Evolutionary conservation across 2,113 vertebrate genomes (phyloP), one percentile per base, ranked within the genome.

Genomic region (Rattus rattus): DNA sequence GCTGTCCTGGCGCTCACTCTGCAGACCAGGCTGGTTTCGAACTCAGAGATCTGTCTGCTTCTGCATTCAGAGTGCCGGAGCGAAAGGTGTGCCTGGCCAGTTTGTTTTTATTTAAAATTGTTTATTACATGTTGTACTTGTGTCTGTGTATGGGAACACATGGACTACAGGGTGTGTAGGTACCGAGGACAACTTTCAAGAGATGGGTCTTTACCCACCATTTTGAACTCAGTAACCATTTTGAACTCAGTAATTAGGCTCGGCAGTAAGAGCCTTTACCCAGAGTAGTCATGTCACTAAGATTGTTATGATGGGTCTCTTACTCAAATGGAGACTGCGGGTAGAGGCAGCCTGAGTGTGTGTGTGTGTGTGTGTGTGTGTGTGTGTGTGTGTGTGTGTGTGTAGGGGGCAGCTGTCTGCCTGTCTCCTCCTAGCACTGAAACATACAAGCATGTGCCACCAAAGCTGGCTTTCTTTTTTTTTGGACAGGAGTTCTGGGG

Each of bases 121-220:
- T 79, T 3, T 33, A 33, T 79, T 79, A 16, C 12, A 77, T 43
- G 43, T 4, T 79, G n/a, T 72, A 19, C 2, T 52, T 52, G 47
- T 52, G 47, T 16, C 26, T 52, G 17, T 22, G 43, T 86, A 26
- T 65, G 61, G 13, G 84, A 12, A 5, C 10, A 52, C 4, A 43
- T 9, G 1, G 52, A n/a, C 30, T 36, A 12, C 9, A 30, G 59
- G 17, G n/a, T 43, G 7, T 33, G 3, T 3, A 17, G 8, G 1
- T 6, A 20, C 28, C 47, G 83, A 86, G 16, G 63, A 69, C 63
- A 33, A 30, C 61, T 20, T 30, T 20, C 19, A 1, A 67, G 83
- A 86, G 28, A 17, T 22, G 84, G 17, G 49, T 49, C 28, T 36
- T 33, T 67, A 7, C 47, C 30, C 17, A 69, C 28, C 43, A 67